Percentiles rank a stretch among this genome's conserved stretches.
These are phyloP conservation scores for Eucera pruinosa DNA, from an alignment of 2,888 invertebrate genomes.

Conservation along the genomic window DNA sequence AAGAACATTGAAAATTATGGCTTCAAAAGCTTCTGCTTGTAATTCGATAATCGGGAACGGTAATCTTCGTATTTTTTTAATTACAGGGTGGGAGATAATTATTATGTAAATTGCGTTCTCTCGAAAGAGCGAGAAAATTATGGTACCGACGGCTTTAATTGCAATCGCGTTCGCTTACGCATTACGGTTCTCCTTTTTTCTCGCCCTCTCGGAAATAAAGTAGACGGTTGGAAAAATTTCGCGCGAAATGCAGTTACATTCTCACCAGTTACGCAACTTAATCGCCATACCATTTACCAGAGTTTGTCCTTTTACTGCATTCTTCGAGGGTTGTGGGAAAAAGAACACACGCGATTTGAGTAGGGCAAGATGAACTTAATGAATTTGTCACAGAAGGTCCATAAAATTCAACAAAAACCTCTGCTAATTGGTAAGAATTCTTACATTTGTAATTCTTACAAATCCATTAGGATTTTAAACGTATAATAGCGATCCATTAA, in stretches of 20 bases:
- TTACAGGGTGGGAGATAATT: too few species aligned
- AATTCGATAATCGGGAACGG: too few species aligned
- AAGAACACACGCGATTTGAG: not conserved
- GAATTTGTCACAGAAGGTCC: not conserved
- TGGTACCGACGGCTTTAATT: conserved; percentile 28
- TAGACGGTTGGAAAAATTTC: conserved; percentile 32
- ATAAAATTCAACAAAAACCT: not conserved
- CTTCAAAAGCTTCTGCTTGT: too few species aligned
- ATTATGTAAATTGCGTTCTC: not conserved
- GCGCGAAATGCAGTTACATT: conserved; percentile 31
- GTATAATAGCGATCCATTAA: not conserved
- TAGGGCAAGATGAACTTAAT: not conserved
- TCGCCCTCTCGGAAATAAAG: conserved; percentile 22
- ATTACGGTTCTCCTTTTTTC: not conserved
- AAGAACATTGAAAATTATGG: not conserved
- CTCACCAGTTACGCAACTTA: conserved; percentile 23
- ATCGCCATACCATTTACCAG: conserved; percentile 15
- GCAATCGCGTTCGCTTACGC: conserved; percentile 10
- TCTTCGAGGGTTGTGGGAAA: conserved; percentile 5
- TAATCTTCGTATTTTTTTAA: not conserved
- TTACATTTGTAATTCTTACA: too few species aligned
- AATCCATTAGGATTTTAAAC: not conserved
- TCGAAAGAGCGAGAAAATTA: conserved; percentile 1
- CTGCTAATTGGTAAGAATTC: not conserved
- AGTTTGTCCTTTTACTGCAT: not conserved